Conservation (phyloP, 2,888 invertebrate genomes). For the Cryptocephalus moraei region DNA sequence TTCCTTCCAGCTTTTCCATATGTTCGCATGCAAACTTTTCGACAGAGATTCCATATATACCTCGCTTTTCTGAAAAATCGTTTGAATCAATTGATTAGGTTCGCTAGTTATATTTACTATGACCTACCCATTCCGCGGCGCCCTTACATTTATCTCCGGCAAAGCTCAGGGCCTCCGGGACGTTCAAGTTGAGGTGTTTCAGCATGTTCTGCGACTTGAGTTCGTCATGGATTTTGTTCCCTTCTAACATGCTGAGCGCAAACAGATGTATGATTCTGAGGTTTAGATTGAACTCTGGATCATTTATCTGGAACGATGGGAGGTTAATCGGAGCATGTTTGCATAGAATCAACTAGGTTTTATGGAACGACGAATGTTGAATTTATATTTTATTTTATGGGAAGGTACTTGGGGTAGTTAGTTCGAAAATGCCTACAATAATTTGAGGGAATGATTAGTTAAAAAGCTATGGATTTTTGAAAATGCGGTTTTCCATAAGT, state of each 20-base stretch:
- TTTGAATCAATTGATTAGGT: neutral
- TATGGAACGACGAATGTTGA: too few relatives aligned
- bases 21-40: slow-evolving; percentile 35
- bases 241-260: slow-evolving; percentile 46
- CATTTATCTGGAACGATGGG: slow-evolving; percentile 17
- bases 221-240: slow-evolving; percentile 46
- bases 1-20: slow-evolving; percentile 34
- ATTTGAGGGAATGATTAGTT: too few relatives aligned
- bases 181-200: slow-evolving; percentile 40
- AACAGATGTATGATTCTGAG: slow-evolving; percentile 38
- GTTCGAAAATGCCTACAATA: too few relatives aligned
- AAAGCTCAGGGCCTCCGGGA: slow-evolving; percentile 43
- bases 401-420: too few relatives aligned
- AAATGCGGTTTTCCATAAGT: too few relatives aligned
- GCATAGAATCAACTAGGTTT: too few relatives aligned
- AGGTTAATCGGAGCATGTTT: neutral
- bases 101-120: neutral
- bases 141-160: slow-evolving; percentile 31
- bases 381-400: too few relatives aligned
- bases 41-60: slow-evolving; percentile 39
- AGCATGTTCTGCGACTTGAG: slow-evolving; percentile 36
- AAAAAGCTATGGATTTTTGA: too few relatives aligned
- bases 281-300: slow-evolving; percentile 20
- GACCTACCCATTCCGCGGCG: slow-evolving; percentile 35
- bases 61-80: slow-evolving; percentile 36